Evolutionary conservation across 1,140 invertebrate species (phyloP).

Genomic region (Harpegnathos saltator): DNA sequence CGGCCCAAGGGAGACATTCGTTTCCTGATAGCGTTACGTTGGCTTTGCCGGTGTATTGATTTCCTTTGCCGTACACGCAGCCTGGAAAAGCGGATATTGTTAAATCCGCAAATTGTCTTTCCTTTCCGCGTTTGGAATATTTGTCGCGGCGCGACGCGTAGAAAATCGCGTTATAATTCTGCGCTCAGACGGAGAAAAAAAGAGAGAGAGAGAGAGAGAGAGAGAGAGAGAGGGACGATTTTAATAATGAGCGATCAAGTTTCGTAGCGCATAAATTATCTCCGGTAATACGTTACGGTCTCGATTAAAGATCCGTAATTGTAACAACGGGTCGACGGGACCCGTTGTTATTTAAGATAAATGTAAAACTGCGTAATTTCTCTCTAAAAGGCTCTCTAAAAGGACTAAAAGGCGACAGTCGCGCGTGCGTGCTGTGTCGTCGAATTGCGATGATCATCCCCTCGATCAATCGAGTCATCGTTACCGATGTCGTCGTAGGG

Average conservation of each 20-base stretch:
- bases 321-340: no score
- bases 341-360: no score
- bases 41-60: slow-evolving; percentile 86
- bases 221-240: not conserved
- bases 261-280: slow-evolving; percentile 4
- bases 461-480: no score
- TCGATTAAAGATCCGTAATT: no score
- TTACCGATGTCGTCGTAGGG: slow-evolving; percentile 86
- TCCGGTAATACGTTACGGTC: no score
- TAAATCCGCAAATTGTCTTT: not conserved
- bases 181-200: no score
- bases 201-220: no score
- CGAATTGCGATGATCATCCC: no score
- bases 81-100: slow-evolving; percentile 76
- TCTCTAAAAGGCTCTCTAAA: no score
- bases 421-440: no score
- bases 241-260: not conserved
- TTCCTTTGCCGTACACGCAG: slow-evolving; percentile 85
- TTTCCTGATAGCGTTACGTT: slow-evolving; percentile 85
- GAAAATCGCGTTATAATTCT: not conserved
- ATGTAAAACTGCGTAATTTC: slow-evolving; percentile 5
- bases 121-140: not conserved
- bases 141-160: no score
- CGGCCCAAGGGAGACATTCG: slow-evolving; percentile 86
- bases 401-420: no score